A percentile compares a stretch with the other conserved stretches of the same genome.
These are phyloP conservation scores for Petrocephalus microphthalmus DNA, from an alignment of 2,113 vertebrate species.

Conservation along the genomic window DNA sequence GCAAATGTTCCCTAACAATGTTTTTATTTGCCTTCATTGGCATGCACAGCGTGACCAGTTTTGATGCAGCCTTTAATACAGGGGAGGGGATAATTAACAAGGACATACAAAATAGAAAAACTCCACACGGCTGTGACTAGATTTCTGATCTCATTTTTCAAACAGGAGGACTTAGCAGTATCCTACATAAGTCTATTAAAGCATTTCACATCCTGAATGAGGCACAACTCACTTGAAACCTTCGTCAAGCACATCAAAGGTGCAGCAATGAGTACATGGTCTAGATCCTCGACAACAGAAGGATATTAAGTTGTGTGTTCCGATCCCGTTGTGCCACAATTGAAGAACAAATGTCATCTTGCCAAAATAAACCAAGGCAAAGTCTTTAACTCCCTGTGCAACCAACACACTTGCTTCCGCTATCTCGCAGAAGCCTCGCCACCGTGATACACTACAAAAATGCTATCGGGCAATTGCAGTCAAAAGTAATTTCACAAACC, in stretches of 20 bases:
- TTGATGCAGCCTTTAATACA: background rate
- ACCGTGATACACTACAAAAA: background rate
- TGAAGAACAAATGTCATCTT: background rate
- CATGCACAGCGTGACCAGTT: background rate
- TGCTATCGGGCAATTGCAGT: background rate
- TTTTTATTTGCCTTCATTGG: slow-evolving; percentile 1
- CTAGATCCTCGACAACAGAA: background rate
- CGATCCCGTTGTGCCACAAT: background rate
- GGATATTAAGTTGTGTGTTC: background rate
- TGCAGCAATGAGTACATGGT: background rate
- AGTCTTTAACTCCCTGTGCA: background rate
- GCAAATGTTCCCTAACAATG: slow-evolving; percentile 1
- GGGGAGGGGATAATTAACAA: slow-evolving; percentile 12
- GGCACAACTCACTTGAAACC: background rate
- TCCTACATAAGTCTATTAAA: background rate
- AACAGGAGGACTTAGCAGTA: background rate
- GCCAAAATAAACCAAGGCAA: background rate
- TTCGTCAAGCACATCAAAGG: background rate
- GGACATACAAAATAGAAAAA: background rate
- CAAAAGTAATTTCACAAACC: background rate
- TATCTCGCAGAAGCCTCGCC: background rate
- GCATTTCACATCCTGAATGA: background rate
- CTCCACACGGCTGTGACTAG: background rate
- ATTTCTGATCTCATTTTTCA: background rate
- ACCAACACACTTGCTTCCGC: background rate